Conservation (phyloP, 2,888 invertebrate genomes). For the Ophion slaviceki region DNA sequence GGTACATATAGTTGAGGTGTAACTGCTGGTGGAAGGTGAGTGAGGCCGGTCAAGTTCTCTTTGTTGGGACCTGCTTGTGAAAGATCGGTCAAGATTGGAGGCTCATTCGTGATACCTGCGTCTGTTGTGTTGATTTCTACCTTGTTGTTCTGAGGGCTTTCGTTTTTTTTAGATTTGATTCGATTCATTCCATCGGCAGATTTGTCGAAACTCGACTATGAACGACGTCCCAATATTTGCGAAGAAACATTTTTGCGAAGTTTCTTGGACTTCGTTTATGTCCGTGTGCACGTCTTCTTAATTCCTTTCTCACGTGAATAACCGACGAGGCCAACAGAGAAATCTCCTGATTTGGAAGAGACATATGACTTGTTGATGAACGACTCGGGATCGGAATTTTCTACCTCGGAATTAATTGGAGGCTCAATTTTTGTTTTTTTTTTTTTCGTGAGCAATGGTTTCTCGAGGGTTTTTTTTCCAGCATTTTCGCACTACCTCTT, state of each 20-base stretch:
- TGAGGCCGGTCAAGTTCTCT: slow-evolving; percentile 19
- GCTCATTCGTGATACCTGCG: neutral
- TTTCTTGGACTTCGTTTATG: neutral
- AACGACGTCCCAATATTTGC: slow-evolving; percentile 5
- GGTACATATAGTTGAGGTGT: slow-evolving; percentile 12
- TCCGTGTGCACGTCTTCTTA: neutral
- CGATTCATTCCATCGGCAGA: slow-evolving; percentile 6
- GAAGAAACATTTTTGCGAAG: slow-evolving; percentile 1
- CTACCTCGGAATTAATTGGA: too few species aligned
- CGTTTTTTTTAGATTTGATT: neutral
- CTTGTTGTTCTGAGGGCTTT: neutral
- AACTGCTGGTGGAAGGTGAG: slow-evolving; percentile 4
- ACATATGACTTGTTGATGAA: too few species aligned
- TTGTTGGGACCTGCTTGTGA: neutral
- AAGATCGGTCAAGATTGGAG: neutral
- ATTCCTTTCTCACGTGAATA: slow-evolving; percentile 1
- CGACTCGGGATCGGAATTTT: too few species aligned
- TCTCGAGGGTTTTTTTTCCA: too few species aligned
- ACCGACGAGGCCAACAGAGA: slow-evolving; percentile 2
- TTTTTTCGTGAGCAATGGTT: too few species aligned
- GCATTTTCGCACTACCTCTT: too few species aligned
- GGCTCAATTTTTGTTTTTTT: too few species aligned
- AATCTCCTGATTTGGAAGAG: neutral
- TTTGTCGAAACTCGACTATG: slow-evolving; percentile 5
- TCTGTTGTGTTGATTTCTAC: neutral